Percentiles rank a stretch among this genome's conserved stretches.
Evolutionary conservation across 2,113 vertebrate genomes (phyloP).

Genomic region (Rhadina sibilatrix): DNA sequence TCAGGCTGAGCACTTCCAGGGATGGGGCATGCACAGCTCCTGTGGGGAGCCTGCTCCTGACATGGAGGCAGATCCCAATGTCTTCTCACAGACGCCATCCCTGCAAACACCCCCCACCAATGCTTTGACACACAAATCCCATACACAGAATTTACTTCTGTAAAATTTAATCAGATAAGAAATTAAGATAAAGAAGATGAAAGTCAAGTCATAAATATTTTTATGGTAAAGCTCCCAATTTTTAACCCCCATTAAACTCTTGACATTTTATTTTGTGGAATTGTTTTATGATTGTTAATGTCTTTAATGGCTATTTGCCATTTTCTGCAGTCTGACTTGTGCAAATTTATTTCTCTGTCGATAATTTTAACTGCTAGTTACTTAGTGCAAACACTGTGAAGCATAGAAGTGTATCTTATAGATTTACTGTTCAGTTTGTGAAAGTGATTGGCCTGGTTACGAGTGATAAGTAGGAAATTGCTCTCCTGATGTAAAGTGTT

Average conservation of each 20-base stretch:
- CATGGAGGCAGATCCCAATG: background rate
- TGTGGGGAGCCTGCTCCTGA: background rate
- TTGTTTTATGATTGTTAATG: background rate
- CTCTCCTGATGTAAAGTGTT: constrained; percentile 7
- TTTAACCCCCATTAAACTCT: background rate
- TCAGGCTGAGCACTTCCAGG: background rate
- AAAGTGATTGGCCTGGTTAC: constrained; percentile 39
- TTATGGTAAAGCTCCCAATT: background rate
- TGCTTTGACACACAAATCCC: background rate
- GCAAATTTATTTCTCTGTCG: background rate
- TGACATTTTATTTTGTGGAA: background rate
- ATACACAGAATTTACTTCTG: background rate
- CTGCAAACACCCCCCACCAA: background rate
- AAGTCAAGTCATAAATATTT: background rate
- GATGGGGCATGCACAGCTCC: background rate
- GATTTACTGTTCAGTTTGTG: constrained; percentile 48
- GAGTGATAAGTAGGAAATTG: constrained; percentile 55
- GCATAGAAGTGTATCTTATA: constrained; percentile 46
- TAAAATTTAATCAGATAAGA: background rate
- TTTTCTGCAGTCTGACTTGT: background rate
- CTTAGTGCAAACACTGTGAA: background rate
- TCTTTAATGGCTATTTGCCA: background rate
- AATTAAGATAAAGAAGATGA: background rate
- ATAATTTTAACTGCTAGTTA: constrained; percentile 6
- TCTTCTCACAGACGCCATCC: background rate